Percentiles rank a stretch among this genome's conserved stretches.
These are phyloP conservation scores for Cryptomyrus ogoouensis DNA, from an alignment of 2,113 vertebrate genomes.

Conservation along the genomic window DNA sequence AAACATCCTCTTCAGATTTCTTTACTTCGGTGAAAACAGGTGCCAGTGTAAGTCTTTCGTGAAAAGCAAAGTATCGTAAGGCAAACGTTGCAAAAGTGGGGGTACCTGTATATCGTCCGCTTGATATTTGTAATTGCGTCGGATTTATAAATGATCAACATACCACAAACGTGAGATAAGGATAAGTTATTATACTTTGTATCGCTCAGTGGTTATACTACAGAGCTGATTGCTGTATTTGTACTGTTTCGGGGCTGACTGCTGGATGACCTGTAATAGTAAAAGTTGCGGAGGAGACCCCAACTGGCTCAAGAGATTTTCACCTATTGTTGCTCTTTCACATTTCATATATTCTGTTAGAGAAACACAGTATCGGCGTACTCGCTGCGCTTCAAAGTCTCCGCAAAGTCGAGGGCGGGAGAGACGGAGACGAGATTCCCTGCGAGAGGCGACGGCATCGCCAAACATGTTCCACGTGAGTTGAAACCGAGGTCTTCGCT, in stretches of 20 bases:
- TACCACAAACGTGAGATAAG: background rate
- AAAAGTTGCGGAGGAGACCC: background rate
- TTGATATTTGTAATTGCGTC: background rate
- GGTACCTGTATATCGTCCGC: background rate
- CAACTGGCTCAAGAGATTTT: background rate
- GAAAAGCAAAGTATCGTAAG: background rate
- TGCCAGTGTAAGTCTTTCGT: background rate
- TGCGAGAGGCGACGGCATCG: background rate
- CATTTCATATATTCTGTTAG: background rate
- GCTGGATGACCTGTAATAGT: background rate
- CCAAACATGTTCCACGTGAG: background rate
- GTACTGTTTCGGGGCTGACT: background rate
- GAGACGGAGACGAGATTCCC: background rate
- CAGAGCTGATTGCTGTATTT: background rate
- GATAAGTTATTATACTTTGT: no score
- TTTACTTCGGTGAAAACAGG: background rate
- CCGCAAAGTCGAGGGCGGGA: background rate
- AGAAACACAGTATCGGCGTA: background rate
- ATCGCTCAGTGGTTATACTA: background rate
- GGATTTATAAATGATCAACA: background rate
- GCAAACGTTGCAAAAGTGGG: background rate
- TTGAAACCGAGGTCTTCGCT: conserved; percentile 20
- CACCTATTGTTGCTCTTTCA: background rate
- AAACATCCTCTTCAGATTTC: background rate
- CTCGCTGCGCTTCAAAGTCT: background rate